Conservation (phyloP, 92 coral and sea anemone species). For the Phymanthus crucifer region DNA sequence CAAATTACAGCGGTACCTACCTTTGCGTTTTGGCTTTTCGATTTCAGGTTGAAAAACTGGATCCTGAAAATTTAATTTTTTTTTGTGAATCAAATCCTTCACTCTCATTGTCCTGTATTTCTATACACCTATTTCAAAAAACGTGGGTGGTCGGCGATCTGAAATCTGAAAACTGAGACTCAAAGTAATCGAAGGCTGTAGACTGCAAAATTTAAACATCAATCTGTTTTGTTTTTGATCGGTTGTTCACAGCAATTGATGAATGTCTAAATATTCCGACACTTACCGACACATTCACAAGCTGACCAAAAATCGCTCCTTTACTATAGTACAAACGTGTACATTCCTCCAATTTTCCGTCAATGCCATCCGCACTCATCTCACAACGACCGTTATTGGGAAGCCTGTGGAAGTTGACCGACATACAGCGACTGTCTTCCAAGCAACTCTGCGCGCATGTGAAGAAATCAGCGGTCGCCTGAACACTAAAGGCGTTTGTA, state of each 20-base stretch:
- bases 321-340: conserved; percentile 2
- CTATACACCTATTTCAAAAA: no score
- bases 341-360: background rate
- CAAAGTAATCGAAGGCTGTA: no score
- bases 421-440: background rate
- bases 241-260: no score
- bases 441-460: background rate
- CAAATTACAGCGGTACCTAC: no score
- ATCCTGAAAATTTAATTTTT: background rate
- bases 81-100: no score
- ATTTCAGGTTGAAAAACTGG: background rate
- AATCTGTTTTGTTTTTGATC: no score
- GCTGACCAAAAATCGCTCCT: conserved; percentile 47
- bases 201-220: no score
- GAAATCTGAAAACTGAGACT: no score
- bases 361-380: background rate
- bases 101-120: no score
- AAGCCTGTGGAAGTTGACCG: background rate
- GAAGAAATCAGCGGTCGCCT: background rate
- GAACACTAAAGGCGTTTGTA: background rate
- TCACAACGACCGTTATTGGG: background rate
- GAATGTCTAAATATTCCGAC: no score
- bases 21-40: background rate
- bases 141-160: no score
- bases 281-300: conserved; percentile 34